A percentile compares a stretch with the other conserved stretches of the same genome.
phyloP scores from a whole-genome alignment of 2,797 vertebrate species.

The Phrynocephalus vlangalii region DNA sequence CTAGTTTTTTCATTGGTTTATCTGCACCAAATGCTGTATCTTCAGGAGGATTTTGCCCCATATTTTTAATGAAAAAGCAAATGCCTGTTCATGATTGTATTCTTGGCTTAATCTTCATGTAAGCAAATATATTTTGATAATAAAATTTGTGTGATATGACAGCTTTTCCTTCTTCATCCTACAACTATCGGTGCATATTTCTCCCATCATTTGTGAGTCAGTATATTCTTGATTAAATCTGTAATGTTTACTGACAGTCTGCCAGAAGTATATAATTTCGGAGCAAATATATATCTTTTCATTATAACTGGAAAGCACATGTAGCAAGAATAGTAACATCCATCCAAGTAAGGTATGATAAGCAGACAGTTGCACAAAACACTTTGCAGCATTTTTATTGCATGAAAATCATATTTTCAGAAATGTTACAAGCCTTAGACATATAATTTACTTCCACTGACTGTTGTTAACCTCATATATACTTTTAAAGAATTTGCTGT shows the following conservation, averaged over 20 bases:
- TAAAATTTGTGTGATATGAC: slow-evolving; percentile 3
- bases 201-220: slow-evolving; percentile 21
- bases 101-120: slow-evolving; percentile 16
- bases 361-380: slow-evolving; percentile 45
- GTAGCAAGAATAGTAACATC: slow-evolving; percentile 44
- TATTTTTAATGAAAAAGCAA: not conserved
- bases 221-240: slow-evolving; percentile 39
- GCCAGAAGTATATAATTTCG: slow-evolving; percentile 61
- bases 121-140: slow-evolving; percentile 29
- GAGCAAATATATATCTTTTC: slow-evolving; percentile 53
- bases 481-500: slow-evolving; percentile 44
- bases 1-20: not conserved
- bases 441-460: slow-evolving; percentile 37
- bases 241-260: slow-evolving; percentile 48
- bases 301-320: slow-evolving; percentile 42
- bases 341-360: slow-evolving; percentile 53
- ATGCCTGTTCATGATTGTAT: slow-evolving; percentile 10
- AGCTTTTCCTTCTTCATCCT: slow-evolving; percentile 3
- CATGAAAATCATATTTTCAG: slow-evolving; percentile 27
- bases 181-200: slow-evolving; percentile 17
- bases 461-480: slow-evolving; percentile 33
- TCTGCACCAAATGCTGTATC: not conserved
- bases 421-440: slow-evolving; percentile 37
- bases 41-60: not conserved
- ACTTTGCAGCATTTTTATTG: slow-evolving; percentile 13